Evolutionary conservation across 2,113 vertebrate species (phyloP), one percentile per base, ranked within the genome.

Genomic region (chimpanzee (Pan troglodytes)): DNA sequence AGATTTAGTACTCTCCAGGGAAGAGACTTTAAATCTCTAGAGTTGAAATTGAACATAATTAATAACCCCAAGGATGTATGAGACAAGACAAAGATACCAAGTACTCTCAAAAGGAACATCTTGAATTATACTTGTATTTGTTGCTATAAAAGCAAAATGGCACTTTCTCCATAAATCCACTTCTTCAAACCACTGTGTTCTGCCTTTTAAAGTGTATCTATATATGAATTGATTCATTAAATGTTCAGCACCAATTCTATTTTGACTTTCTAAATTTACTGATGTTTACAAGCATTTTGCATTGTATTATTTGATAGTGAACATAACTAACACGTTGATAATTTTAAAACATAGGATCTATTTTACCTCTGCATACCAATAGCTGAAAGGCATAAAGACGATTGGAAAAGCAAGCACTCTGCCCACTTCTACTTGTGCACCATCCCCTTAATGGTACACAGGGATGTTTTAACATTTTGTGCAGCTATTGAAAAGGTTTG

Each of bases 121-220:
- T 89, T 38, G 43, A 89, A 59, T 88, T 76, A 43, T n/a, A 38
- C 72, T 75, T 76, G 4, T 40, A 30, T 75, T 25, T 89, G 84
- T 91, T 87, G 40, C 94, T 92, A 43, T 96, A 55, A 79, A 61
- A 93, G 11, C 84, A 92, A 85, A 95, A 81, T 85, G 50, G 25
- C 17, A 73, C 22, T 84, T 92, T n/a, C 57, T 92, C 43, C 67
- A 38, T 78, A n/a, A 93, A 96, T 45, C 23, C 16, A 72, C 5
- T 13, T 30, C 10, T 92, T 94, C 70, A 50, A 90, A 73, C 30
- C 27, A 86, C 43, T 80, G 12, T 61, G 35, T 43, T 90, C n/a
- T 92, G 27, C 18, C n/a, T 67, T 88, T 92, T 57, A 84, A 95
- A 94, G 79, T 90, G 18, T 45, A 48, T 76, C n/a, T 55, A 4